These are phyloP conservation scores for Drepana arcuata DNA, from an alignment of 1,140 invertebrate genomes.

Conservation along the genomic window DNA sequence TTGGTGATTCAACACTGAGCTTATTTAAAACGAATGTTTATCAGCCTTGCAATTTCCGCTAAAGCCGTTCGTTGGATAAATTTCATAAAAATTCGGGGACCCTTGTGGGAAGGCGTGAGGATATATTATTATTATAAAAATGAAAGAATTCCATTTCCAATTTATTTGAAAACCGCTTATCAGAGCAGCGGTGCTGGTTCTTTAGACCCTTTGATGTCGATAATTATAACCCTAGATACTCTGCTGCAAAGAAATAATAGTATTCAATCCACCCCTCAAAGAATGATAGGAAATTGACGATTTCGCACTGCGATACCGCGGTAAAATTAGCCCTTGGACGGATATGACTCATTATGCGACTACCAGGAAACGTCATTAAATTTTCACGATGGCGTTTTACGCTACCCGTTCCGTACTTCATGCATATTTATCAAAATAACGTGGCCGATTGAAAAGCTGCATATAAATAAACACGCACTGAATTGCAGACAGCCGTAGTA, in stretches of 20 bases:
- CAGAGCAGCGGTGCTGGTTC: too few relatives aligned
- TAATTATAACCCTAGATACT: slow-evolving; percentile 4
- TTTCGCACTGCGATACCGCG: slow-evolving; percentile 46
- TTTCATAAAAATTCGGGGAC: too few relatives aligned
- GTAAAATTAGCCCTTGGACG: slow-evolving; percentile 63
- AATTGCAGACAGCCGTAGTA: slow-evolving; percentile 35
- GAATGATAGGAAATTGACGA: slow-evolving; percentile 40
- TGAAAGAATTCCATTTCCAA: too few relatives aligned
- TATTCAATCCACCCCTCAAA: slow-evolving; percentile 8
- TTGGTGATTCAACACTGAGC: too few relatives aligned
- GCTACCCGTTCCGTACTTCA: slow-evolving; percentile 60
- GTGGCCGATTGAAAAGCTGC: slow-evolving; percentile 66
- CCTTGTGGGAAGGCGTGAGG: too few relatives aligned
- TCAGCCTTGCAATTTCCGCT: too few relatives aligned
- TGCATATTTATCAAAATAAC: slow-evolving; percentile 71
- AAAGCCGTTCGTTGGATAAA: too few relatives aligned
- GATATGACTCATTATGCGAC: slow-evolving; percentile 64
- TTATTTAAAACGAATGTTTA: too few relatives aligned
- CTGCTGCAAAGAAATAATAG: slow-evolving; percentile 4
- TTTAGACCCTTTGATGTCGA: too few relatives aligned
- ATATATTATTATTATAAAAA: too few relatives aligned
- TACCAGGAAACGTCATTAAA: slow-evolving; percentile 69
- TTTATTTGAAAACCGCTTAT: too few relatives aligned
- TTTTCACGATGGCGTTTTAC: slow-evolving; percentile 67
- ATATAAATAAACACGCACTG: slow-evolving; percentile 67